These are phyloP conservation scores for Nyctibius bracteatus DNA, from an alignment of 2,113 vertebrate species.

Conservation along the genomic window DNA sequence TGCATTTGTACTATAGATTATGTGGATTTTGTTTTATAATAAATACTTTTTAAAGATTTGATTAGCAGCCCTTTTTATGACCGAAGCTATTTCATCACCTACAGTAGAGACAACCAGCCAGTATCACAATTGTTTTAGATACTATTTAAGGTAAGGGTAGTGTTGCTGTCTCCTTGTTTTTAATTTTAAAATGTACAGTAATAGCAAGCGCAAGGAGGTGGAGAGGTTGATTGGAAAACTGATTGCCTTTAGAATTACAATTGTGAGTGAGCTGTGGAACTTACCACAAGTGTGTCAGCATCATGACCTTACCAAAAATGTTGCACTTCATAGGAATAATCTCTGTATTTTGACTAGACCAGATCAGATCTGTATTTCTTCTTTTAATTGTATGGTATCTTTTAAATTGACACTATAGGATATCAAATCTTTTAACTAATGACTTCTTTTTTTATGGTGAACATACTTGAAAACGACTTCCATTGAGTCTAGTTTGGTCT, in stretches of 20 bases:
- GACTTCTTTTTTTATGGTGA: background rate
- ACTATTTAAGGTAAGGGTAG: background rate
- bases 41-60: slow-evolving; percentile 44
- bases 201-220: background rate
- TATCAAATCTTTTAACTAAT: background rate
- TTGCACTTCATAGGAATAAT: background rate
- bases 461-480: background rate
- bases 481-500: background rate
- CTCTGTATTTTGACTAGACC: background rate
- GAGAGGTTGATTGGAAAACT: background rate
- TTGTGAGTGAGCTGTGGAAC: background rate
- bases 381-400: background rate
- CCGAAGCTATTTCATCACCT: background rate
- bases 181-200: background rate
- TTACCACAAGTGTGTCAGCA: background rate
- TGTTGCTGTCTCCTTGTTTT: background rate
- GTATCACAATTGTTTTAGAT: background rate
- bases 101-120: background rate
- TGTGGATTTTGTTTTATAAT: slow-evolving; percentile 67
- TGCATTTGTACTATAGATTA: slow-evolving; percentile 57
- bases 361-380: background rate
- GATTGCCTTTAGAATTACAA: background rate
- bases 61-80: slow-evolving; percentile 17
- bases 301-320: background rate
- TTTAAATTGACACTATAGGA: background rate